Evolutionary conservation across 1,140 invertebrate genomes (phyloP), one percentile per base, ranked within the genome.

Genomic region (Trypoxylus dichotomus): DNA sequence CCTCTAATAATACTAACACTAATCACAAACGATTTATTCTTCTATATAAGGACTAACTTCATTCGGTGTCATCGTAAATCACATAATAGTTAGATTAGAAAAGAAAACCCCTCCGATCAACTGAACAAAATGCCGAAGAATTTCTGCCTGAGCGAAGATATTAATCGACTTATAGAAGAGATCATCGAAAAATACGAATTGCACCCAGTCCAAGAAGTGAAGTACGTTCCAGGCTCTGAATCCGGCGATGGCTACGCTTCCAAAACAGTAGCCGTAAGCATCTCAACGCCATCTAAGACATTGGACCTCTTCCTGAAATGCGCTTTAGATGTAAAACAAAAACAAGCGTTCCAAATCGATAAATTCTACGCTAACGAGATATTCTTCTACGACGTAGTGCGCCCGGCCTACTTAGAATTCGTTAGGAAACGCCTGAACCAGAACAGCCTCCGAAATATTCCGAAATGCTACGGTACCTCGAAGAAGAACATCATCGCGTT

Each of bases 401-500:
- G 47, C 21, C 74, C 74, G 10, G 74, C 41, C 21, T 47, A 21
- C 10, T 10, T 25, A 15, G 19, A 54, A 54, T 75, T 47, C 24
- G 15, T 42, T 47, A n/a, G 21, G 41, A 15, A 47, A 29, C 41
- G 32, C 21, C 32, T 80, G 1, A 24, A 68, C 13, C 43, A 79
- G 2, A 15, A 15, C 15, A 19, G 27, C 0, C 84, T 85, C 63
- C 27, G 77, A 21, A 81, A 82, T n/a, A 79, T 80, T 13, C 77
- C 85, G 1, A 85, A 84, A 74, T 89, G 87, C 76, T 87, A 86
- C n/a, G 84, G 81, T 15, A 85, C 79, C 10, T 74, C 72, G 2
- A 79, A 32, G 7, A 84, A 87, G 54, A 82, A 86, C 25, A 83
- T 88, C 24, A 86, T 90, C 10, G 81, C 91, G 27, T 81, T 91